Evolutionary conservation across 2,888 invertebrate genomes (phyloP), one percentile per base, ranked within the genome.

Genomic region (Osmoderma eremita): DNA sequence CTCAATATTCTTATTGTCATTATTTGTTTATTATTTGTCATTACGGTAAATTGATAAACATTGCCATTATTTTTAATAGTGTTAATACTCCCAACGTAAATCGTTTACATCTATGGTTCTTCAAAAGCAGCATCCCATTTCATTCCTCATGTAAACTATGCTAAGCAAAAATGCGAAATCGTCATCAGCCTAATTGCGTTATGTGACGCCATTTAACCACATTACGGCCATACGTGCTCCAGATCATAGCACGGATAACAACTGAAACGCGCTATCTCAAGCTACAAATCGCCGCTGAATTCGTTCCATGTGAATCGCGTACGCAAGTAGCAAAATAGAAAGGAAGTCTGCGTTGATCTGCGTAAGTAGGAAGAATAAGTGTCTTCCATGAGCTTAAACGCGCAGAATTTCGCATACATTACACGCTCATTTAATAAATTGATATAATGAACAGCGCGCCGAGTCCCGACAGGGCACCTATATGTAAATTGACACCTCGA

Each of bases 401-500:
- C 67, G 61, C 69, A 67, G 66, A 69, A 70, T 71, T 73, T 72
- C 72, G 73, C 74, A 74, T 74, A 73, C 63, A 74, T 74, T 73
- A 74, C 63, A 65, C 65, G 65, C 69, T 67, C 71, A 72, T 74
- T 74, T 72, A 70, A 74, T 73, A 74, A 74, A 74, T 73, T 73
- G 71, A 71, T 67, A 69, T 67, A 63, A 70, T 70, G 71, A 70
- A 65, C 70, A 64, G 67, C 68, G 67, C 65, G 69, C 58, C 53
- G 65, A 54, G 67, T 56, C 64, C 69, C 68, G 70, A 69, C 72
- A 67, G 51, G 54, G 65, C 65, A 69, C 65, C 64, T 69, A 67
- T 69, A 73, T 71, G 73, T 74, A 75, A 74, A 75, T 72, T 74
- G 73, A 75, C 73, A 75, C 73, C 71, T 70, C 53, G 65, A 62